Evolutionary conservation across 2,797 vertebrate species (phyloP), one percentile per base, ranked within the genome.

Genomic region (Alauda arvensis): DNA sequence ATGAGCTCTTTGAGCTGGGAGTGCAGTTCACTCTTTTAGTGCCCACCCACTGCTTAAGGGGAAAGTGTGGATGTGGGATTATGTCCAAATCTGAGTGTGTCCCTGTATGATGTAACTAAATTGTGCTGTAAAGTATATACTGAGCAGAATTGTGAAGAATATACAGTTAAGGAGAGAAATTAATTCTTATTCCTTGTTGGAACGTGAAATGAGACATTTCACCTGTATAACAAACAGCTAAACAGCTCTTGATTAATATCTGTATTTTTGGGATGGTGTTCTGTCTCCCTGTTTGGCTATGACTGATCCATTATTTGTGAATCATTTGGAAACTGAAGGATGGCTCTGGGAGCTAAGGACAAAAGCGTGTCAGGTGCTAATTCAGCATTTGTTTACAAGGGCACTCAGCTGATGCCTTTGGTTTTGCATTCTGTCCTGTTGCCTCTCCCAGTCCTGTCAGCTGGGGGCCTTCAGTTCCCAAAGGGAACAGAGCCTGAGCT

Each of bases 391-490:
- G 21, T 71, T 87, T 74, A 37, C 74, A 39, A n/a, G 31, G 60
- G 6, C 31, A 14, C 26, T 76, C 43, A 31, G 46, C n/a, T 59
- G 67, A 42, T 72, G 33, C 18, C 11, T 77, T 88, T 55, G 19
- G 28, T 14, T 53, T 34, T 74, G 18, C 25, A 34, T 85, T 56
- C n/a, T 62, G 4, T 48, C 49, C 65, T 57, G 40, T 23, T 75
- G 28, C 56, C 7, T 12, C 21, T 69, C 37, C 21, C 28, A 21
- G 18, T 13, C 11, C 74, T 71, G 48, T 77, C 49, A 26, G 2
- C 1, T 48, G 31, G 14, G 18, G 20, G 20, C 39, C n/a, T 49
- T 29, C 29, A 56, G 8, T 10, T 46, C 53, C 7, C 0, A 2
- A 5, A 46, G 16, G 34, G 65, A 84, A 7, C 39, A 39, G 66